Evolutionary conservation across 2,888 invertebrate genomes (phyloP).

Genomic region (Cataglyphis rosenhaueri): DNA sequence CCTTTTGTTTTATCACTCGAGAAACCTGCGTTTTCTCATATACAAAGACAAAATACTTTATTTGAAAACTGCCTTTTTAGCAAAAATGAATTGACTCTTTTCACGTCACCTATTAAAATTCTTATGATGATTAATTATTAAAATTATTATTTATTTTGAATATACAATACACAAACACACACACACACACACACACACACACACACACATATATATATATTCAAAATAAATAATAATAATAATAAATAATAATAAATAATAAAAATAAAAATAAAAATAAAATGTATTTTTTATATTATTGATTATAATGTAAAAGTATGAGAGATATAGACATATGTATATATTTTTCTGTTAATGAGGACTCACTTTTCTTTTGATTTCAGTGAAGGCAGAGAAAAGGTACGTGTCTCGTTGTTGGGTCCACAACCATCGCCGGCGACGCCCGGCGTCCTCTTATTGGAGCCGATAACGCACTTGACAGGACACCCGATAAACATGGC

Average conservation of each 20-base stretch:
- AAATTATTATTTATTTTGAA: not conserved
- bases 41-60: not conserved
- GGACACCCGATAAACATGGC: slow-evolving; percentile 80
- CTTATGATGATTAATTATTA: not conserved
- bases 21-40: not conserved
- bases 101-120: not conserved
- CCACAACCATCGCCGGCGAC: slow-evolving; percentile 83
- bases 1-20: slow-evolving; percentile 11
- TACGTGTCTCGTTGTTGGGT: slow-evolving; percentile 83
- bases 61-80: not conserved
- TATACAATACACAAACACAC: not conserved
- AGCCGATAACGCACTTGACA: slow-evolving; percentile 80
- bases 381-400: slow-evolving; percentile 85
- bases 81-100: not conserved
- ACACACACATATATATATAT: no score
- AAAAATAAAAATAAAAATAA: not conserved
- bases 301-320: not conserved
- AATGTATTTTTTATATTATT: not conserved
- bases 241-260: no score
- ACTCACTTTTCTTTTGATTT: slow-evolving; percentile 66
- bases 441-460: slow-evolving; percentile 84
- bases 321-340: not conserved
- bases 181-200: not conserved
- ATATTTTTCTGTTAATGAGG: not conserved
- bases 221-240: no score